Conservation (phyloP, 1,140 invertebrate species). For the Drosophila willistoni region DNA sequence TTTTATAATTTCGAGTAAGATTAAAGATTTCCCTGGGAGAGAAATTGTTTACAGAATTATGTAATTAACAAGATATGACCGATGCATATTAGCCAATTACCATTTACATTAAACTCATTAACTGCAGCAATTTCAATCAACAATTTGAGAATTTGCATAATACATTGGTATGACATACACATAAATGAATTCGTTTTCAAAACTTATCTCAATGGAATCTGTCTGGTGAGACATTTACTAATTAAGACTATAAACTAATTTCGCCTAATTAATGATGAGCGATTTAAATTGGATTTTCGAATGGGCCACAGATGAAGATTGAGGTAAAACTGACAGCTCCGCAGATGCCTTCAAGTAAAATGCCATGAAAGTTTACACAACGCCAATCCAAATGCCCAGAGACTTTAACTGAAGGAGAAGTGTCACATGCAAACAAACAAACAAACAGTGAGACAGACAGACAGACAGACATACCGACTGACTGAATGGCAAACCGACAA, state of each 20-base stretch:
- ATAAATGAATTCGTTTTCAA: slow-evolving; percentile 33
- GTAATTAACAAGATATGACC: background rate
- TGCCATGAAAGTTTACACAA: slow-evolving; percentile 4
- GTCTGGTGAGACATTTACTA: slow-evolving; percentile 41
- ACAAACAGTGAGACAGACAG: slow-evolving; percentile 5
- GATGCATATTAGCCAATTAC: background rate
- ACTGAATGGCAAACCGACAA: slow-evolving; percentile 29
- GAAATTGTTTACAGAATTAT: too few relatives aligned
- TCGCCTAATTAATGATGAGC: slow-evolving; percentile 70
- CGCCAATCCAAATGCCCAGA: background rate
- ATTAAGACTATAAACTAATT: slow-evolving; percentile 58
- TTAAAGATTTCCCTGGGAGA: too few relatives aligned
- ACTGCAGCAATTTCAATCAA: slow-evolving; percentile 2
- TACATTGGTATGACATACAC: slow-evolving; percentile 9
- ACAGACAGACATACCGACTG: slow-evolving; percentile 15
- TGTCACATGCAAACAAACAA: slow-evolving; percentile 39
- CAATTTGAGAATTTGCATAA: slow-evolving; percentile 39
- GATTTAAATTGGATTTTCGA: slow-evolving; percentile 57
- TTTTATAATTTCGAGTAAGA: too few relatives aligned
- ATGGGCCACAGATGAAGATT: slow-evolving; percentile 41
- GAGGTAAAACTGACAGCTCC: slow-evolving; percentile 10
- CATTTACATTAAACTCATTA: slow-evolving; percentile 10
- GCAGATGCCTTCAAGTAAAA: background rate
- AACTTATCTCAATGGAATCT: slow-evolving; percentile 61
- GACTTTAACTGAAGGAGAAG: slow-evolving; percentile 10